Conservation (phyloP, 2,888 invertebrate genomes). For the Achlya flavicornis region DNA sequence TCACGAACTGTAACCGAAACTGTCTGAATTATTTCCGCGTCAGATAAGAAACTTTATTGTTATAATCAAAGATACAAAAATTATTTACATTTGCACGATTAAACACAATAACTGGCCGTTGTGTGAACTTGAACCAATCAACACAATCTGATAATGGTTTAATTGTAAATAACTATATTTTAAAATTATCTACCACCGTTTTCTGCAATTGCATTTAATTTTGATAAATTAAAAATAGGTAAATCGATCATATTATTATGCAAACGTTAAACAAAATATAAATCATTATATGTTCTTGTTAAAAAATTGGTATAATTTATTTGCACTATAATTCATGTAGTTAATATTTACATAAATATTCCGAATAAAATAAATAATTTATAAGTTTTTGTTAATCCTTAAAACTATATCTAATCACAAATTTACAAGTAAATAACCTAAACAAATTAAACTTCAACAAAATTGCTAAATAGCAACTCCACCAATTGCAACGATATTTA, state of each 20-base stretch:
- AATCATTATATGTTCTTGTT: too few relatives aligned
- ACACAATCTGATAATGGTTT: background rate
- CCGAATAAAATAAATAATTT: too few relatives aligned
- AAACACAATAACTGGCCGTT: background rate
- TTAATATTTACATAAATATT: background rate
- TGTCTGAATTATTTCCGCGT: background rate
- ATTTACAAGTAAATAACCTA: background rate
- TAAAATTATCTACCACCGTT: background rate
- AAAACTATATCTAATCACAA: too few relatives aligned
- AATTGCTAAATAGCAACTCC: background rate
- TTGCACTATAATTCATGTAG: background rate
- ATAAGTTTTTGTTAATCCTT: too few relatives aligned
- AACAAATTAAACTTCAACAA: background rate
- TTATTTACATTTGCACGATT: constrained; percentile 1
- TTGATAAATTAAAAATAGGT: too few relatives aligned
- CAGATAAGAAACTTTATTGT: constrained; percentile 1
- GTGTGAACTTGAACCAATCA: constrained; percentile 7
- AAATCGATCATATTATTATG: too few relatives aligned
- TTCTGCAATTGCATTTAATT: background rate
- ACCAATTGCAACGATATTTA: background rate
- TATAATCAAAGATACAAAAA: background rate
- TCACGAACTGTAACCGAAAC: background rate
- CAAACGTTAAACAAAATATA: too few relatives aligned
- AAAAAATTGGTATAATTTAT: too few relatives aligned
- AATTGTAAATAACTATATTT: background rate